These are phyloP conservation scores for Papilio dardanus DNA, from an alignment of 1,140 invertebrate species.

Conservation along the genomic window DNA sequence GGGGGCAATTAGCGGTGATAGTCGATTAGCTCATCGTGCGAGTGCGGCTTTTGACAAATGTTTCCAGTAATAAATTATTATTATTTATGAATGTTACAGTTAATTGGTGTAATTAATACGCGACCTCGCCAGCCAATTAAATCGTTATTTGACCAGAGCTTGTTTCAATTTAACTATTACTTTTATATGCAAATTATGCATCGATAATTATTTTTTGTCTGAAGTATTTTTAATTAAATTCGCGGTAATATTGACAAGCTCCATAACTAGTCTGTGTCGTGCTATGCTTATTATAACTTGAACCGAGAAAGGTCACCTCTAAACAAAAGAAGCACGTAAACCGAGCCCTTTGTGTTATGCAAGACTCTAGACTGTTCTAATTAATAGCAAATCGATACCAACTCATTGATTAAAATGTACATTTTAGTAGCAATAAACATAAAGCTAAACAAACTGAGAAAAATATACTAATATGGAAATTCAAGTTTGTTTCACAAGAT, in stretches of 20 bases:
- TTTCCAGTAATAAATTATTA: slow-evolving; percentile 76
- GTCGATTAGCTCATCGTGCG: slow-evolving; percentile 81
- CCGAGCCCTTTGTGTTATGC: background rate
- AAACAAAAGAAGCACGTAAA: background rate
- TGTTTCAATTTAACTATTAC: slow-evolving; percentile 45
- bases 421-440: background rate
- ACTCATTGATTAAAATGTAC: background rate
- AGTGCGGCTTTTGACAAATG: slow-evolving; percentile 81
- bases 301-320: background rate
- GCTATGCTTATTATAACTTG: background rate
- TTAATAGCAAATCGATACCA: background rate
- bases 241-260: background rate
- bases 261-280: background rate
- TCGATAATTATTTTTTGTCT: slow-evolving; percentile 10
- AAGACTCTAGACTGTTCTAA: background rate
- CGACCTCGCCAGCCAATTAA: slow-evolving; percentile 55
- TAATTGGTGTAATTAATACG: slow-evolving; percentile 75
- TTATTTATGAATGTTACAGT: slow-evolving; percentile 75
- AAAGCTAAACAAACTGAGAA: slow-evolving; percentile 17
- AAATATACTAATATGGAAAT: slow-evolving; percentile 24
- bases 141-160: slow-evolving; percentile 58
- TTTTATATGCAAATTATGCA: slow-evolving; percentile 31
- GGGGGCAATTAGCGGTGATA: slow-evolving; percentile 81
- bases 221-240: background rate
- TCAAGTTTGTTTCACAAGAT: slow-evolving; percentile 25